A percentile compares a stretch with the other conserved stretches of the same genome.
Evolutionary conservation across 2,888 invertebrate genomes (phyloP).

Genomic region (Synanthedon vespiformis): DNA sequence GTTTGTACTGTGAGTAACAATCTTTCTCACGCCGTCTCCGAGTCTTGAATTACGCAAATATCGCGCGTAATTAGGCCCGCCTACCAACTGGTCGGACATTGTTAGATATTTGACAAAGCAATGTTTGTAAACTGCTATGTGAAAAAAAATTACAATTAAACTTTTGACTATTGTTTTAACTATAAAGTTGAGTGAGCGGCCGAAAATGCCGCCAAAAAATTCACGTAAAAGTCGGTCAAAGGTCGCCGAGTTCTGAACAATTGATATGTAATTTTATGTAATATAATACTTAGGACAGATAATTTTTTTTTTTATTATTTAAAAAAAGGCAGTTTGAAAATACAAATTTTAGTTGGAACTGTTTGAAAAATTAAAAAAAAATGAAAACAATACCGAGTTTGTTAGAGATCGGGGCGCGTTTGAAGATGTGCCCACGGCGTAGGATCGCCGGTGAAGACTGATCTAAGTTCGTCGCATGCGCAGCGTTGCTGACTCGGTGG

Average conservation of each 20-base stretch:
- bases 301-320: too few relatives aligned
- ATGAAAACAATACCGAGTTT: slow-evolving; percentile 13
- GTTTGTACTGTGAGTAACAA: background rate
- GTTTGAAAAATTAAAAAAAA: slow-evolving; percentile 10
- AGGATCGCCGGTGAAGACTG: slow-evolving; percentile 29
- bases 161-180: slow-evolving; percentile 21
- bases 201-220: slow-evolving; percentile 12
- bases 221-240: slow-evolving; percentile 15
- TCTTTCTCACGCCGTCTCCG: slow-evolving; percentile 5
- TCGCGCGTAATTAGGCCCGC: slow-evolving; percentile 37
- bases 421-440: slow-evolving; percentile 36
- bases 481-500: slow-evolving; percentile 17
- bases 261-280: background rate
- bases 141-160: slow-evolving; percentile 19
- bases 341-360: slow-evolving; percentile 7
- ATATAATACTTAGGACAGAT: too few relatives aligned
- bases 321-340: slow-evolving; percentile 8
- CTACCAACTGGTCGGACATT: slow-evolving; percentile 43
- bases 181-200: slow-evolving; percentile 16
- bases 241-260: slow-evolving; percentile 6
- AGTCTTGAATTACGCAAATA: slow-evolving; percentile 42
- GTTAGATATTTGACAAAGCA: slow-evolving; percentile 37
- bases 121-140: slow-evolving; percentile 22
- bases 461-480: slow-evolving; percentile 16
- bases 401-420: slow-evolving; percentile 16